A percentile compares a stretch with the other conserved stretches of the same genome.
Evolutionary conservation across 2,113 vertebrate genomes (phyloP).

Genomic region (Phylloscopus whistleri): DNA sequence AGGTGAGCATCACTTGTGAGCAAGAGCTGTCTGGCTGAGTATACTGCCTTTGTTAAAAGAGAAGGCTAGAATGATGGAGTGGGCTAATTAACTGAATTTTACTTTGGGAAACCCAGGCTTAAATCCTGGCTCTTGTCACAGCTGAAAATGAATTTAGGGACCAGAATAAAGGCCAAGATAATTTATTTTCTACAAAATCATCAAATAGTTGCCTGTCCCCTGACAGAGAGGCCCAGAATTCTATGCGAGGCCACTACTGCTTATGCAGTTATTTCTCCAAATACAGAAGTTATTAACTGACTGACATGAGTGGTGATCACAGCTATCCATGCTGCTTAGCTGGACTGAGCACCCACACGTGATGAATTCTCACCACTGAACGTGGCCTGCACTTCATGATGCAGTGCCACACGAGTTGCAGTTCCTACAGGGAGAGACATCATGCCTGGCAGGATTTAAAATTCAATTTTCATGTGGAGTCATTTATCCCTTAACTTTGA

Average conservation of each 20-base stretch:
- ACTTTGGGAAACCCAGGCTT: slow-evolving; percentile 12
- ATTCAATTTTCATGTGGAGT: not conserved
- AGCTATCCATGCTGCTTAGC: not conserved
- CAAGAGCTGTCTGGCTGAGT: not conserved
- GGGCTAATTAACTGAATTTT: slow-evolving; percentile 44
- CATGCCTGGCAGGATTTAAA: not conserved
- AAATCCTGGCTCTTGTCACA: slow-evolving; percentile 34
- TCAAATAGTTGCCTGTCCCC: not conserved
- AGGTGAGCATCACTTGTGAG: slow-evolving; percentile 16
- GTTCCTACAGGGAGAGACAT: not conserved
- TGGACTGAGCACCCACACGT: not conserved
- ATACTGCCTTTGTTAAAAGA: not conserved
- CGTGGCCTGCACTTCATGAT: accelerated
- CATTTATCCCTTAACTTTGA: not conserved
- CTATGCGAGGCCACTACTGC: not conserved
- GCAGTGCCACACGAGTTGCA: too few relatives aligned
- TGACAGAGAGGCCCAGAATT: not conserved
- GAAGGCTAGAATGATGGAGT: slow-evolving; percentile 1
- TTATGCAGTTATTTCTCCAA: not conserved
- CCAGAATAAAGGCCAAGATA: not conserved
- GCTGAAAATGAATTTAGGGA: slow-evolving; percentile 32
- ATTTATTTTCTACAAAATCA: slow-evolving; percentile 34
- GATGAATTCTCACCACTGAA: not conserved
- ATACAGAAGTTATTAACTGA: not conserved
- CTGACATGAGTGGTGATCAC: not conserved